phyloP scores from a whole-genome alignment of 2,113 vertebrate species.

The Salvator merianae region DNA sequence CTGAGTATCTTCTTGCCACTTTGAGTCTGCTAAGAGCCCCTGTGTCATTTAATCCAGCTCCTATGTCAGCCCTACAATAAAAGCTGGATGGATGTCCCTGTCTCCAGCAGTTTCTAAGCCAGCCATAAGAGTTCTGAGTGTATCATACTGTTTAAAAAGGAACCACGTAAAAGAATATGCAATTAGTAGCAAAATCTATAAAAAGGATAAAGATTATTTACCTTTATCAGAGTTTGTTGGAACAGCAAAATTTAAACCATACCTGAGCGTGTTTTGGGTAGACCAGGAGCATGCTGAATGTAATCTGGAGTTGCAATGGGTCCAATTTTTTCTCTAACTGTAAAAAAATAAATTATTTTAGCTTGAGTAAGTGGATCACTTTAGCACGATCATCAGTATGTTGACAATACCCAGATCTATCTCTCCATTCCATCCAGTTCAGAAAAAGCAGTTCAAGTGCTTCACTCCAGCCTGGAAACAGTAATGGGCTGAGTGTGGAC shows the following conservation, averaged over 20 bases:
- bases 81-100: not conserved
- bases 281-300: constrained; percentile 92
- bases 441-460: too few species aligned
- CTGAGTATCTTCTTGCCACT: too few species aligned
- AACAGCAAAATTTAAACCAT: constrained; percentile 16
- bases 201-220: not conserved
- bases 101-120: not conserved
- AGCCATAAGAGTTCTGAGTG: too few species aligned
- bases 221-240: not conserved
- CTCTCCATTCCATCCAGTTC: too few species aligned
- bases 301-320: constrained; percentile 96
- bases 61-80: not conserved
- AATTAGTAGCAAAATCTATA: not conserved
- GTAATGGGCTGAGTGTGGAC: too few species aligned
- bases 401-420: too few species aligned
- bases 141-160: not conserved
- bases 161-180: not conserved
- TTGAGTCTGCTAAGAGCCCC: not conserved
- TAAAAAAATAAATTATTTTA: not conserved
- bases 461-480: too few species aligned
- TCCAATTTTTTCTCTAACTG: constrained; percentile 96
- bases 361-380: not conserved
- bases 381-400: too few species aligned
- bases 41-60: not conserved
- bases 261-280: constrained; percentile 98